Evolutionary conservation across 2,113 vertebrate genomes (phyloP), one percentile per base, ranked within the genome.

Genomic region (Siniperca knerii): DNA sequence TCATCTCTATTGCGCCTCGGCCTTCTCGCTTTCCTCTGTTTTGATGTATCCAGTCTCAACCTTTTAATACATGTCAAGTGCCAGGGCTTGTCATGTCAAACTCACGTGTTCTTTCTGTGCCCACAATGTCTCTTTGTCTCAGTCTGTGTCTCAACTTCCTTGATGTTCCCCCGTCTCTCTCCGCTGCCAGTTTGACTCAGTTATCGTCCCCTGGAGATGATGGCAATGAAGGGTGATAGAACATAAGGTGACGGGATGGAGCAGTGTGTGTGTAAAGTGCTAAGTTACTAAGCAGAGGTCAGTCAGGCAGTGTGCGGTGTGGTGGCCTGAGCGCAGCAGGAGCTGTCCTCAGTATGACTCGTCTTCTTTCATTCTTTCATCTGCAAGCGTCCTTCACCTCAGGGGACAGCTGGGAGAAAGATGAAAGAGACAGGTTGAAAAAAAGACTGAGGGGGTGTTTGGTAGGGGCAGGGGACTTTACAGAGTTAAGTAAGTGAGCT

Each of bases 371-470:
- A 82, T 67, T 84, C 89, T 91, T 89, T 90, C 80, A 87, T 90
- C 64, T 85, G 57, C 6, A 6, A 62, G 58, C 25, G 55, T 92
- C 73, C 57, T 68, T 86, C 79, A 88, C 88, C 88, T 91, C 81
- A 23, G 86, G 86, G 84, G 90, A 91, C 82, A 79, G 86, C 77
- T 75, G 84, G 61, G 52, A 73, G 71, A 79, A 66, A 87, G 78
- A 90, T 88, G 82, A 91, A 90, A 90, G 90, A 78, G 82, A 88
- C 61, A 15, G 83, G 33, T 66, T 95, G 95, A 93, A 94, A 95
- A 95, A 94, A 92, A 54, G 69, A 58, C 66, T 21, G 35, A 66
- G 55, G 64, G 25, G 35, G 62, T 42, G 76, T 81, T 75, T 58
- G 80, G 54, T 29, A 76, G 40, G 62, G 75, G 25, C 46, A 75